Evolutionary conservation across 2,888 invertebrate species (phyloP).

Genomic region (Timema podura): DNA sequence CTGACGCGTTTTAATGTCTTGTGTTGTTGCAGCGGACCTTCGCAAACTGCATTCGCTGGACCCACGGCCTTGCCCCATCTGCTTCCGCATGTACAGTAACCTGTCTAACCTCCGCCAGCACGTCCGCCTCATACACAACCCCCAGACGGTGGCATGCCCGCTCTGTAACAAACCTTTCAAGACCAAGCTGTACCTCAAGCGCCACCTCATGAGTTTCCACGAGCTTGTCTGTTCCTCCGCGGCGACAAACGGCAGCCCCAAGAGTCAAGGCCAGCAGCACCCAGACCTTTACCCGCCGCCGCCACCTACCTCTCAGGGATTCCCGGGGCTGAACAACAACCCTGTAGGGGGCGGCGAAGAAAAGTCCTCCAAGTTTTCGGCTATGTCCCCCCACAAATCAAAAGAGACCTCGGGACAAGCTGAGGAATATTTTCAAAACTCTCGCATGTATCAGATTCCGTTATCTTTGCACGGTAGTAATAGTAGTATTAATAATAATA

Average conservation of each 20-base stretch:
- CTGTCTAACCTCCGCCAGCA: constrained; percentile 61
- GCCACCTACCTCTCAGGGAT: not conserved
- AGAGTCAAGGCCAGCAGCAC: constrained; percentile 2
- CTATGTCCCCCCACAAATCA: too few species aligned
- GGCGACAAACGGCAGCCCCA: constrained; percentile 1
- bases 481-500: too few species aligned
- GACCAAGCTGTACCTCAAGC: constrained; percentile 58
- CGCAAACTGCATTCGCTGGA: constrained; percentile 52
- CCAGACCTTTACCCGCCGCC: constrained; percentile 22
- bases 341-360: too few species aligned
- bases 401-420: too few species aligned
- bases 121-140: constrained; percentile 62
- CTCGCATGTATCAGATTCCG: too few species aligned
- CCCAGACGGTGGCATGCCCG: constrained; percentile 57
- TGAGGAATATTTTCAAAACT: too few species aligned
- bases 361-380: too few species aligned
- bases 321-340: too few species aligned
- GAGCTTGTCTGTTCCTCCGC: constrained; percentile 37
- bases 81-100: constrained; percentile 62
- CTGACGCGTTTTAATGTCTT: too few species aligned
- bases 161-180: constrained; percentile 60
- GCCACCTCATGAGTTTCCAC: constrained; percentile 57
- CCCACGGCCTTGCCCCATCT: constrained; percentile 58
- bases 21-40: constrained; percentile 47
- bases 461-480: too few species aligned